Evolutionary conservation across 2,113 vertebrate species (phyloP).

Genomic region (Datnioides undecimradiatus): DNA sequence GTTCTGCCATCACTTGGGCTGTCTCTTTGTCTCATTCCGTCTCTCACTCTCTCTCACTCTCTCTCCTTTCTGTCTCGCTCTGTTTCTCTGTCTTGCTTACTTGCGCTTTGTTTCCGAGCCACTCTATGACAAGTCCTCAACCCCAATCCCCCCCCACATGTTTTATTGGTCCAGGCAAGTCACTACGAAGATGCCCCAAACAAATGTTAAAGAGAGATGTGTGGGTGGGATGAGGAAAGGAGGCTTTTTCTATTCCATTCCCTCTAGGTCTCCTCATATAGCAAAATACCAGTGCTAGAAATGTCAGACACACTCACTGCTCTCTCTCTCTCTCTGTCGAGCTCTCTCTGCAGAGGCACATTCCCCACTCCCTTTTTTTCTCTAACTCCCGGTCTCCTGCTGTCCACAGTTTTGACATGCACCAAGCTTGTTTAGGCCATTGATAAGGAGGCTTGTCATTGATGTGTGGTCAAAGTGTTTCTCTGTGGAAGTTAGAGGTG

Average conservation of each 20-base stretch:
- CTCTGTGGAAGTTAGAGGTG: slow-evolving; percentile 62
- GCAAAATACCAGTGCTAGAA: slow-evolving; percentile 55
- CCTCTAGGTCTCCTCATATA: slow-evolving; percentile 43
- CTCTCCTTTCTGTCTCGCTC: neutral
- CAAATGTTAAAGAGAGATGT: slow-evolving; percentile 49
- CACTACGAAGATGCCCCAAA: slow-evolving; percentile 51
- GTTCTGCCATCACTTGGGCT: slow-evolving; percentile 41
- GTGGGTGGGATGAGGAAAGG: slow-evolving; percentile 3
- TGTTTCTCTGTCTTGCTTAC: slow-evolving; percentile 15
- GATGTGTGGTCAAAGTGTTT: slow-evolving; percentile 69
- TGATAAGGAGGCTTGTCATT: slow-evolving; percentile 67
- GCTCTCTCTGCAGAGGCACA: slow-evolving; percentile 45
- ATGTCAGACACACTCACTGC: slow-evolving; percentile 61
- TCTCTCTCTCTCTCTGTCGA: slow-evolving; percentile 18
- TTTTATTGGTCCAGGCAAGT: slow-evolving; percentile 54
- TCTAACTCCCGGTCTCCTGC: neutral
- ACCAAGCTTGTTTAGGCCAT: slow-evolving; percentile 60
- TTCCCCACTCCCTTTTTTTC: slow-evolving; percentile 9
- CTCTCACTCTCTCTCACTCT: slow-evolving; percentile 26
- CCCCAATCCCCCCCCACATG: neutral
- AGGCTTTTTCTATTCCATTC: slow-evolving; percentile 39
- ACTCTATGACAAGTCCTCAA: slow-evolving; percentile 40
- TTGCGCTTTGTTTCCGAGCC: slow-evolving; percentile 26
- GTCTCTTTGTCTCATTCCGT: slow-evolving; percentile 33
- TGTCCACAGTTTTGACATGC: slow-evolving; percentile 48